Conservation (phyloP, 2,113 vertebrate genomes). For the Anser cygnoides region DNA sequence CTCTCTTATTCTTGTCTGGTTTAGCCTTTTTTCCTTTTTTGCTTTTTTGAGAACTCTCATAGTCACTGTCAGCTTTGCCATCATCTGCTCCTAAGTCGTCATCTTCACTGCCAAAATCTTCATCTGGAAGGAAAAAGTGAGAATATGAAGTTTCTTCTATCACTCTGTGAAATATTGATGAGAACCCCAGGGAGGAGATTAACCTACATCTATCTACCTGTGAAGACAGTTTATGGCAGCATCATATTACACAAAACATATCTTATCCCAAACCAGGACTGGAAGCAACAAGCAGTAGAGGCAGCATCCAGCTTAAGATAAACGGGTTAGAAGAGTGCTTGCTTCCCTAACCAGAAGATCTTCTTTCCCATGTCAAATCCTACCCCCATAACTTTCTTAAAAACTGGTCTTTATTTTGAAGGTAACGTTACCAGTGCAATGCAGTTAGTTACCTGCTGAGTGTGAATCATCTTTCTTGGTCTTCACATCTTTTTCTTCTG, state of each 20-base stretch:
- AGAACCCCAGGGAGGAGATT: background rate
- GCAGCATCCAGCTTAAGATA: background rate
- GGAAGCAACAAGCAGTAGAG: background rate
- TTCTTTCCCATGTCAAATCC: background rate
- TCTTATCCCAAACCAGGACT: background rate
- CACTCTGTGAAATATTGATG: background rate
- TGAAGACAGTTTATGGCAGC: background rate
- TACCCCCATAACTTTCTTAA: background rate
- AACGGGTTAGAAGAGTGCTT: background rate
- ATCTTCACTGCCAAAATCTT: slow-evolving; percentile 89
- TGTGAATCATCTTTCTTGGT: slow-evolving; percentile 90
- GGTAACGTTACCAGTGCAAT: background rate
- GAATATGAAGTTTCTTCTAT: background rate
- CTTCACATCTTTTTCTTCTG: slow-evolving; percentile 96
- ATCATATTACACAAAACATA: background rate
- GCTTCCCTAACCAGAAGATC: background rate
- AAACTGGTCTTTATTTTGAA: background rate
- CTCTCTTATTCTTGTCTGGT: slow-evolving; percentile 83
- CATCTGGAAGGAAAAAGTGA: slow-evolving; percentile 58
- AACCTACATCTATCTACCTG: background rate
- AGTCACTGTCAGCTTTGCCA: slow-evolving; percentile 86
- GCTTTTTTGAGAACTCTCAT: slow-evolving; percentile 85
- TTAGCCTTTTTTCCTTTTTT: slow-evolving; percentile 89
- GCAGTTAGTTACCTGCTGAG: slow-evolving; percentile 86
- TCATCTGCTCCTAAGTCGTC: slow-evolving; percentile 80